Base-by-base conservation (phyloP, 2,797 vertebrate genomes). In the Hippoglossus hippoglossus region DNA sequence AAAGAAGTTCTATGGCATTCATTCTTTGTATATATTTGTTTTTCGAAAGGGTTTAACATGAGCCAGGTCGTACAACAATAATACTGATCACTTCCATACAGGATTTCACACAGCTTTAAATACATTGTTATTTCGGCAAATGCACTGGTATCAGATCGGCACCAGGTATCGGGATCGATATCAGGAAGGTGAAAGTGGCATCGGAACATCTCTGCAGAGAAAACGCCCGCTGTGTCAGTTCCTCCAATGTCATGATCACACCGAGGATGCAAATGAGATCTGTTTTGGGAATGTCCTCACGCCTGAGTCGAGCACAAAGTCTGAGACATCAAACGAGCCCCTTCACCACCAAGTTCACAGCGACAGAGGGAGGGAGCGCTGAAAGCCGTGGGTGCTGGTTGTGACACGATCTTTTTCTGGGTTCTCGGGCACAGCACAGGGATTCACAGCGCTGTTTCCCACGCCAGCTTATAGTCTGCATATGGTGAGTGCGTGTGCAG, bases 281-380 rank as follows among this genome's bases (percentile, higher is more conserved):
- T 77, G 73, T 84, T 87, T 83, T 73, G 53, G 77, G 79, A 80
- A 83, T 63, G 77, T 89, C 79, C 79, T 85, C 70, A 25, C 78
- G 50, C 75, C 84, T 68, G 82, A 79, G 54, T 80, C 67, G 36
- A 46, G 68, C 80, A 58, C 61, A 60, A 62, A 63, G 63, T 82
- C 82, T 85, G 73, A 86, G 75, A 77, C 72, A 76, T 65, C 74
- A 73, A 71, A 80, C 41, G 41, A 71, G 51, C 63, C 25, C 24
- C 18, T 49, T 56, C 13, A 3, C 57, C 61, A n/a, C 31, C 58
- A 81, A 31, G 80, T 10, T 67, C 51, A 71, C 55, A 70, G 71
- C 18, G 36, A 24, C 21, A 1, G 50, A 2, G 50, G 6, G 47
- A 3, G 19, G 70, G 36, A 28, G 34, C 2, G 67, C 4, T 49